phyloP scores from a whole-genome alignment of 2,888 invertebrate genomes.

The Lycaena phlaeas region DNA sequence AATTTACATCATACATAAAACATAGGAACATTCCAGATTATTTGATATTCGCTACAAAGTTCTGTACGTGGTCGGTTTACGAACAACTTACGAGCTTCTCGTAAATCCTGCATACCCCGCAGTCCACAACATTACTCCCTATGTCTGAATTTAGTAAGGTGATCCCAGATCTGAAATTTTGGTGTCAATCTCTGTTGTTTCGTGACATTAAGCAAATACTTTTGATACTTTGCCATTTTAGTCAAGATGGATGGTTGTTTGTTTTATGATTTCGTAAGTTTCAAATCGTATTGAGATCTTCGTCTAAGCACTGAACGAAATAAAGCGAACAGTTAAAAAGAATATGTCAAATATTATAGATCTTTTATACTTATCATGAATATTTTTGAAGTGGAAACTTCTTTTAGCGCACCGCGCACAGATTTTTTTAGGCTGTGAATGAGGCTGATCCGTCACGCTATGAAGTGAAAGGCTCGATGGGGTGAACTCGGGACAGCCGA shows the following conservation, averaged over 20 bases:
- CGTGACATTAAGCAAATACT: background rate
- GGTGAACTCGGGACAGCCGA: too few species aligned
- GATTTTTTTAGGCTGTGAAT: too few species aligned
- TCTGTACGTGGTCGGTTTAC: constrained; percentile 16
- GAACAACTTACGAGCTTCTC: constrained; percentile 12
- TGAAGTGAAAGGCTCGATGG: too few species aligned
- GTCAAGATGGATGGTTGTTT: background rate
- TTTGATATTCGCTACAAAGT: constrained; percentile 11
- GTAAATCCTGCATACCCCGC: constrained; percentile 20
- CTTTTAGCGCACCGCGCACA: too few species aligned
- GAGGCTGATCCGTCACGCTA: too few species aligned
- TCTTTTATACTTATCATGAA: too few species aligned
- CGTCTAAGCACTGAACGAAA: too few species aligned
- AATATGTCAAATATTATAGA: too few species aligned
- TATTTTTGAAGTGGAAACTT: too few species aligned
- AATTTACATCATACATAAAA: constrained; percentile 8
- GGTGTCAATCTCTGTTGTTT: constrained; percentile 9
- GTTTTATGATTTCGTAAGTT: too few species aligned
- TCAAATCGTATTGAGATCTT: too few species aligned
- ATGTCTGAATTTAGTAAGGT: constrained; percentile 22
- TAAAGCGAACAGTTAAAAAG: too few species aligned
- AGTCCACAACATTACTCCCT: constrained; percentile 14
- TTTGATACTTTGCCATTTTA: background rate
- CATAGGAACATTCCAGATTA: constrained; percentile 5
- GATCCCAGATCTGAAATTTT: constrained; percentile 11